Percentiles rank a stretch among this genome's conserved stretches.
Evolutionary conservation across 1,140 invertebrate genomes (phyloP).

Genomic region (Cheumatopsyche charites): DNA sequence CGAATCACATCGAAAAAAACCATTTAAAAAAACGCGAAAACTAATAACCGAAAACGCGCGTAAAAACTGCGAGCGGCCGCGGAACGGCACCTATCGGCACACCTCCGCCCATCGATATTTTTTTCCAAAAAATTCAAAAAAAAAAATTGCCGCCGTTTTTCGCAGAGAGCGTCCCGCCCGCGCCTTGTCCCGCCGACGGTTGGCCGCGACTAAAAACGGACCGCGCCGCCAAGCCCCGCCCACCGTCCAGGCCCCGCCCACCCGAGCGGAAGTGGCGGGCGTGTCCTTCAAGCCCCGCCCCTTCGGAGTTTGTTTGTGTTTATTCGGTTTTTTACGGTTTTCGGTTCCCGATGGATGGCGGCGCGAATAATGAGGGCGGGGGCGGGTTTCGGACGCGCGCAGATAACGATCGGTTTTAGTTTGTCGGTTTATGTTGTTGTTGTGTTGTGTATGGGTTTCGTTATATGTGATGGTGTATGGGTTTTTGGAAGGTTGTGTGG

Average conservation of each 20-base stretch:
- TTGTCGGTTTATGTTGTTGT: background rate
- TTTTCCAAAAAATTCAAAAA: too few species aligned
- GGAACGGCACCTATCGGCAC: too few species aligned
- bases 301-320: background rate
- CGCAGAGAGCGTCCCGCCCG: background rate
- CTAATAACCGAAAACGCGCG: background rate
- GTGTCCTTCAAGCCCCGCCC: background rate
- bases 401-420: background rate
- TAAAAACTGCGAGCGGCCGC: background rate
- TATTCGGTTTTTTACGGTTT: background rate
- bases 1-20: background rate
- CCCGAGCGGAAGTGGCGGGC: too few species aligned
- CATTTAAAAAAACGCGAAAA: background rate
- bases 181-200: conserved; percentile 24
- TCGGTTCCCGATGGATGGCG: background rate
- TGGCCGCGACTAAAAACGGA: conserved; percentile 30
- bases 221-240: background rate
- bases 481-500: background rate
- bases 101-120: too few species aligned
- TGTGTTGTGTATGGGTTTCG: background rate
- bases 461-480: background rate
- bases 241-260: background rate
- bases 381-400: background rate
- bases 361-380: background rate
- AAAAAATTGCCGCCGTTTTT: background rate